A percentile compares a stretch with the other conserved stretches of the same genome.
phyloP scores from a whole-genome alignment of 2,113 vertebrate genomes.

The Nycticryphes semicollaris region DNA sequence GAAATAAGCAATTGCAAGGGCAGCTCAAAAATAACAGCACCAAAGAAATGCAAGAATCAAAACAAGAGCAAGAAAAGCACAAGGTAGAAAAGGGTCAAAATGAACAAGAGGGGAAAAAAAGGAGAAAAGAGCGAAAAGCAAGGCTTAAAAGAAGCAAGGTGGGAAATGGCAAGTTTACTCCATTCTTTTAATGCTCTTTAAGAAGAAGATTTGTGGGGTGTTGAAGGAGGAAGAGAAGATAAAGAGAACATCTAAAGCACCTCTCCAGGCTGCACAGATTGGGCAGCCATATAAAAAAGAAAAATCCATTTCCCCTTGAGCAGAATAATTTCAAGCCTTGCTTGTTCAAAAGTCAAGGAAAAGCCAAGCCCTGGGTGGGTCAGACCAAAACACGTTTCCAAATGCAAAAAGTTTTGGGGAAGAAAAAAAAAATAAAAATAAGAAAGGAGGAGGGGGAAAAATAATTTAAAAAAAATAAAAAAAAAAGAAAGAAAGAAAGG shows the following conservation, averaged over 20 bases:
- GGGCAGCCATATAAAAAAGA: neutral
- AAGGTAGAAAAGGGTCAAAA: slow-evolving; percentile 69
- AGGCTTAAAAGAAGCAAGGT: slow-evolving; percentile 68
- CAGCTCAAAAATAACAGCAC: slow-evolving; percentile 56
- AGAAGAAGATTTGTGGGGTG: slow-evolving; percentile 10
- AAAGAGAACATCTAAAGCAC: neutral
- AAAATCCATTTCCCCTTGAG: slow-evolving; percentile 49
- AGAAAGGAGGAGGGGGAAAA: neutral
- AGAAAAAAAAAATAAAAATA: neutral
- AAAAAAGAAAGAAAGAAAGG: neutral
- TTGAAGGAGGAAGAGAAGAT: neutral
- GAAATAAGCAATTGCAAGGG: slow-evolving; percentile 49
- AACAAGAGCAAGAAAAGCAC: slow-evolving; percentile 54
- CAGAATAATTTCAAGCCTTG: slow-evolving; percentile 71
- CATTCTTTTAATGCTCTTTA: neutral
- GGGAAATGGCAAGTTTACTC: slow-evolving; percentile 26
- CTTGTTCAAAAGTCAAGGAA: slow-evolving; percentile 66
- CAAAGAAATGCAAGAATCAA: slow-evolving; percentile 60
- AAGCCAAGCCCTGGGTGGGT: slow-evolving; percentile 50
- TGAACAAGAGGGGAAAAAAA: slow-evolving; percentile 36
- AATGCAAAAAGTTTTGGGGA: slow-evolving; percentile 17
- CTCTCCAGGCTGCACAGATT: neutral
- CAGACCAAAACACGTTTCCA: slow-evolving; percentile 60
- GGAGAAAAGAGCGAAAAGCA: slow-evolving; percentile 61
- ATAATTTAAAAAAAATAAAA: neutral